A percentile compares a stretch with the other conserved stretches of the same genome.
Evolutionary conservation across 2,888 invertebrate species (phyloP).

Genomic region (Drosophila lutescens): DNA sequence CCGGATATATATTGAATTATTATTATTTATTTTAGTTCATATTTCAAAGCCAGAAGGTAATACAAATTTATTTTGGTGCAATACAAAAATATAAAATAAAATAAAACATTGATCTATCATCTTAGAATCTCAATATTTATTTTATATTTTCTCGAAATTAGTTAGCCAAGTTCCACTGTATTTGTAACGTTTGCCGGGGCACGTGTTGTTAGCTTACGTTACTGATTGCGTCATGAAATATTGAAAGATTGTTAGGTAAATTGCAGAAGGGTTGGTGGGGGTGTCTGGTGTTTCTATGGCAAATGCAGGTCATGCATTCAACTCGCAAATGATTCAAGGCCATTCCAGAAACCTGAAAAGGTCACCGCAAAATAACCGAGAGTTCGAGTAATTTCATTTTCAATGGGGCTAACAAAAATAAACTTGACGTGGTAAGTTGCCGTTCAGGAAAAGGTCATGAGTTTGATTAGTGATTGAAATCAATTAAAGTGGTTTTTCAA

Average conservation of each 20-base stretch:
- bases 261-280: constrained; percentile 5
- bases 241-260: constrained; percentile 62
- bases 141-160: no score
- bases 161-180: not conserved
- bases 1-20: no score
- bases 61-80: no score
- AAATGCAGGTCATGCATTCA: constrained; percentile 56
- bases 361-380: constrained; percentile 23
- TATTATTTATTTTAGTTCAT: no score
- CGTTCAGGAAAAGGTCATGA: constrained; percentile 11
- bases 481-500: not conserved
- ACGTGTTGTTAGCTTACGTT: constrained; percentile 71
- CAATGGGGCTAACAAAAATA: constrained; percentile 8
- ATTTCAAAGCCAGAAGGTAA: no score
- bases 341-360: constrained; percentile 38
- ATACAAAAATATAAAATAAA: no score
- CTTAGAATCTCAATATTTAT: not conserved
- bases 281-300: constrained; percentile 23
- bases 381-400: constrained; percentile 20
- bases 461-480: not conserved
- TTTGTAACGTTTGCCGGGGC: constrained; percentile 36
- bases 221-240: constrained; percentile 77
- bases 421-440: constrained; percentile 8
- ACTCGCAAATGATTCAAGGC: constrained; percentile 22
- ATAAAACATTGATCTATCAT: no score